These are phyloP conservation scores for Nematopogon swammerdamellus DNA, from an alignment of 2,888 invertebrate genomes.

Conservation along the genomic window DNA sequence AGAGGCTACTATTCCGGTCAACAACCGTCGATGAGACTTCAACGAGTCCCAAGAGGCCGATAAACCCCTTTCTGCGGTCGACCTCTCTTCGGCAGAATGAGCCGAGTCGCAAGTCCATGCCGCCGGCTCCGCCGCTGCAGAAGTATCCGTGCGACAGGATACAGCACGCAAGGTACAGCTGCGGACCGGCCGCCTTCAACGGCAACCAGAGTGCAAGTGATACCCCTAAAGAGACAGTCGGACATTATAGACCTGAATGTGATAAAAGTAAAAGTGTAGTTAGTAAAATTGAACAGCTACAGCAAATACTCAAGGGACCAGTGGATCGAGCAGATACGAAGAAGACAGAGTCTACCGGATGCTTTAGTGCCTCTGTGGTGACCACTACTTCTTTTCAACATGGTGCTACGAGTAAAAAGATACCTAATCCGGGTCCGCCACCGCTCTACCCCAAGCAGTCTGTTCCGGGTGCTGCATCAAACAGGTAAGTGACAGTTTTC, in stretches of 20 bases:
- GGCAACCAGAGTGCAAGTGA: not conserved
- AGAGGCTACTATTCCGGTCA: conserved; percentile 9
- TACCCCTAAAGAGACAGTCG: not conserved
- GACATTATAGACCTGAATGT: not conserved
- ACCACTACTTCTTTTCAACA: not conserved
- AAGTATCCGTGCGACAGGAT: not conserved
- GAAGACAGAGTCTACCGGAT: not conserved
- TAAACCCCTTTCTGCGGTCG: conserved; percentile 15
- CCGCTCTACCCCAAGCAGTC: not conserved
- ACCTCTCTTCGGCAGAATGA: conserved; percentile 11
- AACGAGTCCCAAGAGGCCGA: conserved; percentile 8
- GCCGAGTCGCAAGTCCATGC: conserved; percentile 30
- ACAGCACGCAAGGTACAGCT: not conserved
- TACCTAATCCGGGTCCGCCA: not conserved
- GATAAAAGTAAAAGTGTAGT: conserved; percentile 1
- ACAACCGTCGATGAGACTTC: conserved; percentile 9
- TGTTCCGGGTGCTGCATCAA: not conserved
- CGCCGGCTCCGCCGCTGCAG: not conserved
- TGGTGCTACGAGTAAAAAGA: not conserved
- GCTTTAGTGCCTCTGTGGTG: not conserved
- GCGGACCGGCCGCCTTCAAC: not conserved
- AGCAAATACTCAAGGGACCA: not conserved
- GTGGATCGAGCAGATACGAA: not conserved
- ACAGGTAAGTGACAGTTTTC: too few species aligned
- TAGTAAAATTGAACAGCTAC: not conserved